phyloP scores from a whole-genome alignment of 30 jellyfish, hydroid and myxozoan species.

The Pelagia noctiluca region DNA sequence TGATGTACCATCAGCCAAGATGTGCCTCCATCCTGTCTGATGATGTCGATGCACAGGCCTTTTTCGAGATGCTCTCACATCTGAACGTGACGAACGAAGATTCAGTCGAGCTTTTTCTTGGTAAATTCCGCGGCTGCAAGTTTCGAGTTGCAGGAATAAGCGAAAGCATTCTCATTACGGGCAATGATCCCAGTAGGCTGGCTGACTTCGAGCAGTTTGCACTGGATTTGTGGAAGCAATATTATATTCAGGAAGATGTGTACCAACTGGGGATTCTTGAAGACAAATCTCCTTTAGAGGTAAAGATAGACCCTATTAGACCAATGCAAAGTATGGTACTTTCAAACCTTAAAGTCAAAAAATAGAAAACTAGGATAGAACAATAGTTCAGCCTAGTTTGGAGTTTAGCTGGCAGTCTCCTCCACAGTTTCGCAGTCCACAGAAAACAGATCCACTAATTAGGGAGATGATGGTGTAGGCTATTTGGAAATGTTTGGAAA shows the following conservation, averaged over 20 bases:
- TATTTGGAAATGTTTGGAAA: too few species aligned
- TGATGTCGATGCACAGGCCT: conserved; percentile 71
- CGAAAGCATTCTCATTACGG: conserved; percentile 71
- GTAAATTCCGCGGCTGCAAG: conserved; percentile 63
- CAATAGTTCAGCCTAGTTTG: background rate
- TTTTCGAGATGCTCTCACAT: conserved; percentile 63
- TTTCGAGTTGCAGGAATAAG: conserved; percentile 78
- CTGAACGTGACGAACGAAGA: conserved; percentile 63
- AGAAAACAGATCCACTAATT: background rate
- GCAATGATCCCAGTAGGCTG: conserved; percentile 53
- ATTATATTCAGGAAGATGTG: conserved; percentile 88
- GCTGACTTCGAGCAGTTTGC: conserved; percentile 86
- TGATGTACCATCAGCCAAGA: conserved; percentile 65
- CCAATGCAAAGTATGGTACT: too few species aligned
- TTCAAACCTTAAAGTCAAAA: background rate
- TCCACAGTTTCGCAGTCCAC: background rate
- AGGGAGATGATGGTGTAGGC: background rate
- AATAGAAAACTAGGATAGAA: background rate
- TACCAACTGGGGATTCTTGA: conserved; percentile 80
- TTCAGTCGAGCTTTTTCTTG: conserved; percentile 62
- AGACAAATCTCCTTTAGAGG: conserved; percentile 91
- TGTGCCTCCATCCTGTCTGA: conserved; percentile 65
- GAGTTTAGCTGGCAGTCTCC: background rate
- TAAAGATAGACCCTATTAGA: too few species aligned
- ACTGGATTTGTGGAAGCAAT: conserved; percentile 87